These are phyloP conservation scores for Chiloscyllium punctatum DNA, from an alignment of 2,797 vertebrate species.

Conservation along the genomic window DNA sequence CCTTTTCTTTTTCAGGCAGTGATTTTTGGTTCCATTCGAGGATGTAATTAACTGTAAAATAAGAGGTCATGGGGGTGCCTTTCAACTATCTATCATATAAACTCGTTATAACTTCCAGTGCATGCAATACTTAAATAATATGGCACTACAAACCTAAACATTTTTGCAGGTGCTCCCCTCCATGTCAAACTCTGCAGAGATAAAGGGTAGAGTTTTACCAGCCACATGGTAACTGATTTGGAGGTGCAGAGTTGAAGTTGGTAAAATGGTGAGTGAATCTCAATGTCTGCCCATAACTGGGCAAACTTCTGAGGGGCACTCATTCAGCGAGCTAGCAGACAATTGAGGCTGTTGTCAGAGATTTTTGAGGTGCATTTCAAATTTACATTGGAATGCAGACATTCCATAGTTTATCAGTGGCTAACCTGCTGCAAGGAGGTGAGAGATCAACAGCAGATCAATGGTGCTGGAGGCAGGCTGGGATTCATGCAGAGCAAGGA, in stretches of 20 bases:
- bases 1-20: background rate
- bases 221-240: too few species aligned
- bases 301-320: too few species aligned
- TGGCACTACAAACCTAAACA: background rate
- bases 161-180: background rate
- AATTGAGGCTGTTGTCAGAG: too few species aligned
- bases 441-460: background rate
- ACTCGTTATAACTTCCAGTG: background rate
- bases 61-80: background rate
- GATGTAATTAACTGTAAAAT: background rate
- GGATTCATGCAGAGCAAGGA: background rate
- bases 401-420: too few species aligned
- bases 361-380: too few species aligned
- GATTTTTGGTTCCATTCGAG: background rate
- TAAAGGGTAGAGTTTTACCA: background rate
- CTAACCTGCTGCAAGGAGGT: background rate
- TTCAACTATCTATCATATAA: background rate
- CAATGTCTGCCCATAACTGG: too few species aligned
- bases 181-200: background rate
- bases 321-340: too few species aligned
- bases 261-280: too few species aligned
- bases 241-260: too few species aligned
- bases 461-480: background rate
- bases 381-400: too few species aligned
- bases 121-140: background rate